A percentile compares a stretch with the other conserved stretches of the same genome.
Conservation (phyloP, 1,140 invertebrate species). For the Magallana gigas region DNA sequence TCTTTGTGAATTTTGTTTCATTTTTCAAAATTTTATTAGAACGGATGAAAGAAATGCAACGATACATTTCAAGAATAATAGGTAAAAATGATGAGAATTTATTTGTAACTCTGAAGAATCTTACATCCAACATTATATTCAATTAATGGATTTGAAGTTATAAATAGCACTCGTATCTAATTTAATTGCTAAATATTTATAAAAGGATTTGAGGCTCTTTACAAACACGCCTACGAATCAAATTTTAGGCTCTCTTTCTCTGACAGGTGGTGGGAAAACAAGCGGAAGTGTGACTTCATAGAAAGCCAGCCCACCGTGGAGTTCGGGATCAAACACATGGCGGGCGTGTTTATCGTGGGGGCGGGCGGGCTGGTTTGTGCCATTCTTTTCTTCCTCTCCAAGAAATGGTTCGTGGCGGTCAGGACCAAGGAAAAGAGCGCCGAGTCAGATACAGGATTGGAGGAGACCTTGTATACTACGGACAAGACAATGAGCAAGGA, state of each 20-base stretch:
- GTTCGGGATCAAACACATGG: conserved; percentile 68
- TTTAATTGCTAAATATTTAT: no score
- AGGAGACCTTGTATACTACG: background rate
- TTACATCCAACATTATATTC: no score
- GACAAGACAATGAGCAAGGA: background rate
- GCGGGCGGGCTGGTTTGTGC: conserved; percentile 67
- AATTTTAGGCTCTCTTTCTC: background rate
- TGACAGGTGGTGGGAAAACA: conserved; percentile 76
- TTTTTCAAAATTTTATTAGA: no score
- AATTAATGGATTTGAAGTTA: no score
- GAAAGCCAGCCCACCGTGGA: conserved; percentile 59
- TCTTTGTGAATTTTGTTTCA: no score
- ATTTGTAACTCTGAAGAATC: no score
- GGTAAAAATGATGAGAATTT: no score
- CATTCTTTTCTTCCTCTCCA: conserved; percentile 69
- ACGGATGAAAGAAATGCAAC: no score
- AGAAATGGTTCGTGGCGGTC: conserved; percentile 59
- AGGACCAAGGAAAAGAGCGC: background rate
- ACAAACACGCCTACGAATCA: no score
- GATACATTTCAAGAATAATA: no score
- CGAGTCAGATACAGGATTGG: background rate
- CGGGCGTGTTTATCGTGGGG: conserved; percentile 73
- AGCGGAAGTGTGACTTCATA: conserved; percentile 63
- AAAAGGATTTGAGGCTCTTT: no score
- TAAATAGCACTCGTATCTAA: no score